Conservation (phyloP, 2,888 invertebrate genomes). For the Fissipunctia ypsillon region DNA sequence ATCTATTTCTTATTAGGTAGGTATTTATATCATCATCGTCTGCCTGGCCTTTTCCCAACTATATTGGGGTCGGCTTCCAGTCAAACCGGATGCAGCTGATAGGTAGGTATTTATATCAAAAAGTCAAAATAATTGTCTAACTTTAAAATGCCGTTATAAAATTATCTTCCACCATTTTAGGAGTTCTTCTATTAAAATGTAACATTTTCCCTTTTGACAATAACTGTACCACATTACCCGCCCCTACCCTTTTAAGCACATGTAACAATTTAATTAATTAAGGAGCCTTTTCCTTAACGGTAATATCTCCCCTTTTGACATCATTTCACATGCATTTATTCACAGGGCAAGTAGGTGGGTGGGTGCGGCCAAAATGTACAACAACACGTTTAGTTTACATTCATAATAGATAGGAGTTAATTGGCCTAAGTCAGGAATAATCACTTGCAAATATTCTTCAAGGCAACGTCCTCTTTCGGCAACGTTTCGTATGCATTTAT, state of each 20-base stretch:
- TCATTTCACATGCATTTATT: slow-evolving; percentile 52
- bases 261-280: slow-evolving; percentile 64
- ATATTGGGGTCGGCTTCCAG: no score
- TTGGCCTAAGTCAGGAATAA: slow-evolving; percentile 41
- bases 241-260: slow-evolving; percentile 38
- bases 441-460: slow-evolving; percentile 33
- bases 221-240: slow-evolving; percentile 14
- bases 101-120: background rate
- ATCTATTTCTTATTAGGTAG: background rate
- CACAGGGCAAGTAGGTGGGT: slow-evolving; percentile 32
- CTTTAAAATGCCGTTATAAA: background rate
- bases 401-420: slow-evolving; percentile 36
- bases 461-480: slow-evolving; percentile 40
- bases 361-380: slow-evolving; percentile 44
- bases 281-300: slow-evolving; percentile 41
- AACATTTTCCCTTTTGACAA: background rate
- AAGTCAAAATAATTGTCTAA: background rate
- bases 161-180: background rate
- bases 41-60: no score
- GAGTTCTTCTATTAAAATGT: background rate
- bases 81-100: no score
- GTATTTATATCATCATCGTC: no score
- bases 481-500: slow-evolving; percentile 50
- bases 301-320: slow-evolving; percentile 44
- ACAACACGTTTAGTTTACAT: slow-evolving; percentile 34